These are phyloP conservation scores for Octodonta nipae DNA, from an alignment of 2,888 invertebrate species.

Conservation along the genomic window DNA sequence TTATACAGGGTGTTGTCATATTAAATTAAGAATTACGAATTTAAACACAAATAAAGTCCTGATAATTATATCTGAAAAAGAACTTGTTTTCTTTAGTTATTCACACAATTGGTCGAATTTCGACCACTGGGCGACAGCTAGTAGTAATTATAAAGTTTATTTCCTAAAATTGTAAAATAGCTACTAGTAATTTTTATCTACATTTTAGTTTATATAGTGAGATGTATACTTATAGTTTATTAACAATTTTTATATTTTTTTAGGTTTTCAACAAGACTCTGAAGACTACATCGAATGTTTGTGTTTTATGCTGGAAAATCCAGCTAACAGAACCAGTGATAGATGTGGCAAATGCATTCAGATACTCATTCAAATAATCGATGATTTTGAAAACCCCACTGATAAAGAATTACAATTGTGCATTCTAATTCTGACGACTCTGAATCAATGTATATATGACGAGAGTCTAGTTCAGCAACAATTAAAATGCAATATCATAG, in stretches of 20 bases:
- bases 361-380: conserved; percentile 22
- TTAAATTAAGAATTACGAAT: too few species aligned
- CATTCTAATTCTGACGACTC: conserved; percentile 24
- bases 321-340: conserved; percentile 22
- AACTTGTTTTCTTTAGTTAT: too few species aligned
- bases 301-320: conserved; percentile 26
- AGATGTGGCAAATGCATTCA: conserved; percentile 22
- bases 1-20: too few species aligned
- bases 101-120: too few species aligned
- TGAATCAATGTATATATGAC: conserved; percentile 27
- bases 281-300: conserved; percentile 28
- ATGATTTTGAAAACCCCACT: conserved; percentile 18
- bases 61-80: too few species aligned
- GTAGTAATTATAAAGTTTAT: too few species aligned
- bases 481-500: conserved; percentile 22
- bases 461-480: conserved; percentile 24
- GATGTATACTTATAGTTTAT: neutral
- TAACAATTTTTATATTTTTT: neutral
- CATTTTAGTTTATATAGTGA: too few species aligned
- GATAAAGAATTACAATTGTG: conserved; percentile 26
- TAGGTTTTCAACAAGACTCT: conserved; percentile 9
- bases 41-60: too few species aligned
- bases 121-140: too few species aligned
- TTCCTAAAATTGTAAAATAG: too few species aligned
- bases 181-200: too few species aligned